phyloP scores from a whole-genome alignment of 2,113 vertebrate genomes.

The Melanerpes formicivorus region DNA sequence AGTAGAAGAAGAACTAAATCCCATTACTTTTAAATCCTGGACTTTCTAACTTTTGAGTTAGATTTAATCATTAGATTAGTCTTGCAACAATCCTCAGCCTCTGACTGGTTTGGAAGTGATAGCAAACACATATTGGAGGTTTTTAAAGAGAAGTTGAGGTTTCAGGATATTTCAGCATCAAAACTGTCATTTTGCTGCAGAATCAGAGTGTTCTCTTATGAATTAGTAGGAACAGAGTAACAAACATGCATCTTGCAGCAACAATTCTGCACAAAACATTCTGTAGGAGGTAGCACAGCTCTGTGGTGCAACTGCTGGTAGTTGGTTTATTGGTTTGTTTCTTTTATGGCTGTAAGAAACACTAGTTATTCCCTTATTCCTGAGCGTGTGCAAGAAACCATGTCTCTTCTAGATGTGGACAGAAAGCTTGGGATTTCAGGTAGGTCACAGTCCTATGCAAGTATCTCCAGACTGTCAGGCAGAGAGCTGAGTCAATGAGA shows the following conservation, averaged over 20 bases:
- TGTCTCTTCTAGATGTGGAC: neutral
- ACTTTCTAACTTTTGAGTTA: neutral
- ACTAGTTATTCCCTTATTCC: neutral
- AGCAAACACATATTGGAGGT: neutral
- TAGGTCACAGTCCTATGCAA: neutral
- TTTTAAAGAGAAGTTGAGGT: neutral
- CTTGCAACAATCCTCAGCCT: neutral
- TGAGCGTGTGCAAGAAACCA: neutral
- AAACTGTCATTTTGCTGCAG: neutral
- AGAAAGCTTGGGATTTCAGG: neutral
- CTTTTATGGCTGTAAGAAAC: neutral
- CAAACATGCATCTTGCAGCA: neutral
- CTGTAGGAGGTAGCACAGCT: neutral
- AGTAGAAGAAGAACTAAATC: neutral
- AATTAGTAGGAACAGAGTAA: neutral
- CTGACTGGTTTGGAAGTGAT: neutral
- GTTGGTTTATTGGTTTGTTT: neutral
- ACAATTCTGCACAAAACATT: neutral
- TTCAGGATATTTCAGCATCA: neutral
- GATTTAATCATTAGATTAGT: neutral
- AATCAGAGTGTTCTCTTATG: neutral
- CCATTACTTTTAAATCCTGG: neutral
- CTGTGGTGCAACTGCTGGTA: neutral
- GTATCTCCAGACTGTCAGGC: neutral
- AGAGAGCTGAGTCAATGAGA: neutral